Evolutionary conservation across 2,113 vertebrate genomes (phyloP).

Genomic region (Salvelinus sp.): DNA sequence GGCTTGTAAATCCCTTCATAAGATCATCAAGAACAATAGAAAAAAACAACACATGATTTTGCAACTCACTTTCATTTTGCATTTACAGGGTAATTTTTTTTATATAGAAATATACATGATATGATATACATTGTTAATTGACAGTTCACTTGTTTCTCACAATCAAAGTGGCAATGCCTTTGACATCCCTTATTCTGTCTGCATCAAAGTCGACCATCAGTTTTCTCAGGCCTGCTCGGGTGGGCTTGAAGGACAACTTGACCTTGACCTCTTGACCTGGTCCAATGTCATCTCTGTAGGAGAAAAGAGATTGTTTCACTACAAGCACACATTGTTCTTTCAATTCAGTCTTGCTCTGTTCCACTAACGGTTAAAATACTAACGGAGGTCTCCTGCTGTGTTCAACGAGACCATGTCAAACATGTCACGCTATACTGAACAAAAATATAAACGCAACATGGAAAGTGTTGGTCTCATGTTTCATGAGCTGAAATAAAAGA

Average conservation of each 20-base stretch:
- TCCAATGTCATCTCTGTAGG: slow-evolving; percentile 58
- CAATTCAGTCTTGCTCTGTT: too few relatives aligned
- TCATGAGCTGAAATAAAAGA: too few relatives aligned
- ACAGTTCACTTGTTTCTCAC: slow-evolving; percentile 40
- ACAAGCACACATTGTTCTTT: neutral
- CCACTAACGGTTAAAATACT: too few relatives aligned
- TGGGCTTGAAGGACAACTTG: slow-evolving; percentile 65
- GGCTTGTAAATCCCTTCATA: too few relatives aligned
- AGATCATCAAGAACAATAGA: neutral
- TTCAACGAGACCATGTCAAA: too few relatives aligned
- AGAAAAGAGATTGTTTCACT: neutral
- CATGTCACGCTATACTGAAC: too few relatives aligned
- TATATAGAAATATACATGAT: neutral
- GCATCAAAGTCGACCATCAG: slow-evolving; percentile 79
- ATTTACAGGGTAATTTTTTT: neutral
- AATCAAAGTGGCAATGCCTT: slow-evolving; percentile 68
- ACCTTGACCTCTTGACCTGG: slow-evolving; percentile 67
- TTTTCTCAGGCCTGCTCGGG: slow-evolving; percentile 64
- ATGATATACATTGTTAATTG: neutral
- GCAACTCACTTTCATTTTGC: neutral
- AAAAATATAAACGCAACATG: too few relatives aligned
- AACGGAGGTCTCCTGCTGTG: too few relatives aligned
- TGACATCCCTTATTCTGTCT: slow-evolving; percentile 72
- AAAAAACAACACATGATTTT: neutral
- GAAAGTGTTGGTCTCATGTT: too few relatives aligned